Base-by-base conservation (phyloP, 2,888 invertebrate genomes). In the Pantelozetes paolii region DNA sequence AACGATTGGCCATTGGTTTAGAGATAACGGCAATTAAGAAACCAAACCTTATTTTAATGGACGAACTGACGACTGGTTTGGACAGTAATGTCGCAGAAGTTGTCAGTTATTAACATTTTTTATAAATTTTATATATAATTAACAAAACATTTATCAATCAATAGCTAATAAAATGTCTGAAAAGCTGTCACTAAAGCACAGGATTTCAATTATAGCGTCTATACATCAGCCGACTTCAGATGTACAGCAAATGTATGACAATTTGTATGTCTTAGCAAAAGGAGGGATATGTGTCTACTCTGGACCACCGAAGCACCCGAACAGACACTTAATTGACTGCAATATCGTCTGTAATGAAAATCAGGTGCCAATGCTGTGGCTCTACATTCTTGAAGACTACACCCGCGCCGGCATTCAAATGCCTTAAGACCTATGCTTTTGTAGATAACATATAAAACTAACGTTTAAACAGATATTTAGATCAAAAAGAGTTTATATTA, bases 51-150 rank as follows among this genome's bases (percentile, higher is more conserved):
- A 15, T 64, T 2, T 32, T 32, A 13, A 64, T 64, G 2, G 64
- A 64, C 20, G 64, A 64, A 30, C 64, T 36, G n/a, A 64, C 64
- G 1, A 64, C 36, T 64, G 64, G 64, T 36, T 30, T 64, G 28
- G 64, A 64, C 36, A 36, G 32, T 64, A 64, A 13, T 64, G 64
- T 30, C 26, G 64, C 64, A n/a, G 18, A 36, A 36, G 32, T 36
- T 15, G 64, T 64, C 6, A n/a, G 32, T 30, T 5, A 20, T 57
- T 57, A n/a, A n/a, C n/a, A n/a, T n/a, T n/a, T n/a, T n/a, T n/a
- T n/a, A n/a, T n/a, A n/a, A n/a, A n/a, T n/a, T n/a, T n/a, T n/a
- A n/a, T n/a, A n/a, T n/a, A n/a, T n/a, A n/a, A n/a, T n/a, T n/a
- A n/a, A n/a, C n/a, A n/a, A n/a, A n/a, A 23, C 3, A 23, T 50